Percentiles rank a stretch among this genome's conserved stretches.
Evolutionary conservation across 2,797 vertebrate species (phyloP).

Genomic region (Podarcis siculus): DNA sequence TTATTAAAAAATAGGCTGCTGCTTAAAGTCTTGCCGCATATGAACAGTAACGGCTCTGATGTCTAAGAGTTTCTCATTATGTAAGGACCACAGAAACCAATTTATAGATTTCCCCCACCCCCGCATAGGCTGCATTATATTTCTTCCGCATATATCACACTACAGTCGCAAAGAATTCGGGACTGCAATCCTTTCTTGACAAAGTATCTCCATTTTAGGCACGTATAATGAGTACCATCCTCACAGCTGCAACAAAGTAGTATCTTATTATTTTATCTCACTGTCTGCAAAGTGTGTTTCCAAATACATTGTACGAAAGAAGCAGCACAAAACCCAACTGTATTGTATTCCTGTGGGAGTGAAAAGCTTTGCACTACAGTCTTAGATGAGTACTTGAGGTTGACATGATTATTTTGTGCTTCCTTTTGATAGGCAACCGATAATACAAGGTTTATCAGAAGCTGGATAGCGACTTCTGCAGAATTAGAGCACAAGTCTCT

Average conservation of each 20-base stretch:
- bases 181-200: conserved; percentile 20
- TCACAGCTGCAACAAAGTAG: conserved; percentile 41
- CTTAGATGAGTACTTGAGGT: conserved; percentile 48
- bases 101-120: conserved; percentile 10
- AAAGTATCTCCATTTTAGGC: conserved; percentile 48
- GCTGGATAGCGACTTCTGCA: conserved; percentile 3
- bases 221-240: conserved; percentile 25
- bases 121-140: conserved; percentile 32
- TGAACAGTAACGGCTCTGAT: not conserved
- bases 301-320: conserved; percentile 49
- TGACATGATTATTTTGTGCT: conserved; percentile 48
- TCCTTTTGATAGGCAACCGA: conserved; percentile 40
- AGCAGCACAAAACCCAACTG: conserved; percentile 55
- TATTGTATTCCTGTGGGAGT: conserved; percentile 59
- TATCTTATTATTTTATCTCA: conserved; percentile 39
- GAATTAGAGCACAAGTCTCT: conserved; percentile 30
- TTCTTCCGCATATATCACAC: conserved; percentile 43
- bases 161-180: conserved; percentile 9
- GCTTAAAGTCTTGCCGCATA: not conserved
- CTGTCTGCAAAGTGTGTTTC: conserved; percentile 45
- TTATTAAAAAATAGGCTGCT: conserved; percentile 4
- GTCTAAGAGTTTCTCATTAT: not conserved
- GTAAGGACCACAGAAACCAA: conserved; percentile 19
- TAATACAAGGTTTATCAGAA: conserved; percentile 14
- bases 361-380: conserved; percentile 40